Base-by-base conservation (phyloP, 53 echinoderm and acorn worm species). In the Paelopatides confundens region DNA sequence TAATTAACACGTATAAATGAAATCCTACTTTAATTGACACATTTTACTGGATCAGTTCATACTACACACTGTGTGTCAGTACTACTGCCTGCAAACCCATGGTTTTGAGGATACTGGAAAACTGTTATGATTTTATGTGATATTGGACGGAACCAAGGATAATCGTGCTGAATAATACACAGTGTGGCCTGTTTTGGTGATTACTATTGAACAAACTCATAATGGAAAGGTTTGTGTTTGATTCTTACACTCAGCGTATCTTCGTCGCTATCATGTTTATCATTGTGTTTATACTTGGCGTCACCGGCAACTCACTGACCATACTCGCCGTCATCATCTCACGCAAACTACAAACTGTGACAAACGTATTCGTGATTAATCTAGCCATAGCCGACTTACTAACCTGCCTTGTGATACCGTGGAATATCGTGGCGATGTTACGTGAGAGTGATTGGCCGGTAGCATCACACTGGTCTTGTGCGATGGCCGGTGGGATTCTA, bases 351-450 rank as follows among this genome's bases (percentile, higher is more conserved):
- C 91, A 95, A 48, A 97, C 87, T 12, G 90, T 93, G 4, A 97
- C 97, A 11, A 97, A 97, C 84, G 97, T 95, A 12, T 97, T 95
- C 90, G 95, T 97, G 18, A 90, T 97, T 46, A 95, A 95, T 18
- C 93, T 97, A 30, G 92, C 93, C 35, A 88, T 93, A 50, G 93
- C 97, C 9, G 97, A 97, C 51, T 87, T 97, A 23, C 70, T 93
- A 23, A 95, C 95, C 11, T 93, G 91, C 35, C 38, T 95, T 52
- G 87, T 86, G 29, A 30, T 97, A 14, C 95, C 97, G 11, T 95
- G 91, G 91, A 92, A 92, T 33, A 89, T 88, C 17, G 78, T 95
- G 14, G 94, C 95, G 2, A 69, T 91, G 31, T 69, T 92, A 32
- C 89, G 92, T 32, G 9, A 18, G 1, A 69, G 62, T 68, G 90